phyloP scores from a whole-genome alignment of 2,113 vertebrate species.

The Trochalopteron elliotii region DNA sequence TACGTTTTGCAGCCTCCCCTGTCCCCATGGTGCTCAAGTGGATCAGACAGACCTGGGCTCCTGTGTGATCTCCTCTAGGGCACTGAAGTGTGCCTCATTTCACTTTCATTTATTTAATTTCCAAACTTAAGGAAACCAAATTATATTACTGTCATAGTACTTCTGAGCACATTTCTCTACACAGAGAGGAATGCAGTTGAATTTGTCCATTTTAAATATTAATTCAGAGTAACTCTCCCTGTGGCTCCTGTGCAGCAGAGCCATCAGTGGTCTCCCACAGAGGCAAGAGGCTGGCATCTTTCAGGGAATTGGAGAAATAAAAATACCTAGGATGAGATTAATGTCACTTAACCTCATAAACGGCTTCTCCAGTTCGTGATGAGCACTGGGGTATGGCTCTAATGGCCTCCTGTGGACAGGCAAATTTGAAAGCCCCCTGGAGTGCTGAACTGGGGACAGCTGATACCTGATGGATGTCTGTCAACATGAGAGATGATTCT shows the following conservation, averaged over 20 bases:
- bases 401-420: background rate
- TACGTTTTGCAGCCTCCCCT: background rate
- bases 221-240: background rate
- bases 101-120: background rate
- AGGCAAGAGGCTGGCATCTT: background rate
- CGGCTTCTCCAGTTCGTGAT: background rate
- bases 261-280: background rate
- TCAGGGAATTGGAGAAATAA: background rate
- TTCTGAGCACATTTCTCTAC: background rate
- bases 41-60: background rate
- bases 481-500: background rate
- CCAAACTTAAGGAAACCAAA: background rate
- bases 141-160: background rate
- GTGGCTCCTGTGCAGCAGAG: background rate
- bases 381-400: background rate
- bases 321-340: background rate
- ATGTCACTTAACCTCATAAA: background rate
- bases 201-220: background rate
- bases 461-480: background rate
- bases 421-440: background rate
- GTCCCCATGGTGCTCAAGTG: fast-evolving
- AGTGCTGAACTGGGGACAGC: background rate
- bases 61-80: background rate
- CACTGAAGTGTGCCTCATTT: background rate
- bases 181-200: background rate